Conservation (phyloP, 1,140 invertebrate genomes). For the Zaprionus vittiger region DNA sequence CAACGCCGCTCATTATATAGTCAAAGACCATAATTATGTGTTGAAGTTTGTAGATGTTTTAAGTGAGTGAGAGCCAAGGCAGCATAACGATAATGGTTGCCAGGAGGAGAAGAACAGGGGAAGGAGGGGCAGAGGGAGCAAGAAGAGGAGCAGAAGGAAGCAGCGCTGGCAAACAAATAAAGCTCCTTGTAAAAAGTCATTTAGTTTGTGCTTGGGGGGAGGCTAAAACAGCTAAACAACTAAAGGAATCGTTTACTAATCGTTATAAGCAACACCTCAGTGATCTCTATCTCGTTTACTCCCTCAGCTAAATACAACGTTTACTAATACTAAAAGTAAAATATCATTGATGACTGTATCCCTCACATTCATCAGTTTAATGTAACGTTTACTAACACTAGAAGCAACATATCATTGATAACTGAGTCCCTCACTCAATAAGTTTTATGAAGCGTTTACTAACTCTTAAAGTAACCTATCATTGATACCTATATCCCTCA, state of each 20-base stretch:
- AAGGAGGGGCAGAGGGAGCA: neutral
- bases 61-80: slow-evolving; percentile 46
- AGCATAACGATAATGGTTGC: slow-evolving; percentile 38
- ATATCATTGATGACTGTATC: no score
- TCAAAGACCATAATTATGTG: slow-evolving; percentile 83
- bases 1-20: slow-evolving; percentile 79
- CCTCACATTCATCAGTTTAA: no score
- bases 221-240: neutral
- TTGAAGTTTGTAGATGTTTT: slow-evolving; percentile 77
- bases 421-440: no score
- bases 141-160: slow-evolving; percentile 17
- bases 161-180: slow-evolving; percentile 17
- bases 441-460: no score
- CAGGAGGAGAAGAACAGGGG: neutral
- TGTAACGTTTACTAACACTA: no score
- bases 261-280: neutral
- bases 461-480: no score
- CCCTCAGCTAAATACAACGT: neutral
- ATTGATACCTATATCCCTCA: no score
- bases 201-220: slow-evolving; percentile 9
- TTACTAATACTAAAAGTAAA: no score
- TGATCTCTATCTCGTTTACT: neutral
- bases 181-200: slow-evolving; percentile 30
- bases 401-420: no score
- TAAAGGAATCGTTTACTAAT: slow-evolving; percentile 23